phyloP scores from a whole-genome alignment of 1,140 invertebrate genomes.

The Drosophila funebris region DNA sequence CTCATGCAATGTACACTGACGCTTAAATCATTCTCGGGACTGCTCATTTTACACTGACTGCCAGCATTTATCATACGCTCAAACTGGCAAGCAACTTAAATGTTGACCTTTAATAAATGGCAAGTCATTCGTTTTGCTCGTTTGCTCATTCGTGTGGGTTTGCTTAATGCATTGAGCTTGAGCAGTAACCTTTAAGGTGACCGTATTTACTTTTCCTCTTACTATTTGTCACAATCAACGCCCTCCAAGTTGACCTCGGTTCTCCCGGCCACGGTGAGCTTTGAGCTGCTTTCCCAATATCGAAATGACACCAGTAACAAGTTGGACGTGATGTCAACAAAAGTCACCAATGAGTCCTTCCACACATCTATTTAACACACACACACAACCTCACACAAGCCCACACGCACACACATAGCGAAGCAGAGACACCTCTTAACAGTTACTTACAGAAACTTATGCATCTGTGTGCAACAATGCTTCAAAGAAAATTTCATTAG shows the following conservation, averaged over 20 bases:
- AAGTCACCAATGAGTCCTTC: slow-evolving; percentile 52
- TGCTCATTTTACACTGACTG: slow-evolving; percentile 37
- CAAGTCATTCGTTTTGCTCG: background rate
- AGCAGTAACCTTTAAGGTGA: slow-evolving; percentile 11
- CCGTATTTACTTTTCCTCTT: slow-evolving; percentile 1
- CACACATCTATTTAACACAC: slow-evolving; percentile 11
- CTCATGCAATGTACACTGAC: slow-evolving; percentile 1
- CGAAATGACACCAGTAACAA: slow-evolving; percentile 66
- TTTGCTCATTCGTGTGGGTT: background rate
- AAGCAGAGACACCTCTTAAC: background rate
- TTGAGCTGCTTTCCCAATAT: slow-evolving; percentile 43
- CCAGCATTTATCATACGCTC: slow-evolving; percentile 17
- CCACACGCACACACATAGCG: background rate
- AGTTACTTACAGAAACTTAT: slow-evolving; percentile 17
- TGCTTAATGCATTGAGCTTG: background rate
- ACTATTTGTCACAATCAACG: slow-evolving; percentile 12
- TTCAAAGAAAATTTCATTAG: slow-evolving; percentile 70
- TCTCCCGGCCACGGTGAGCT: background rate
- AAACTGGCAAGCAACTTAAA: slow-evolving; percentile 1
- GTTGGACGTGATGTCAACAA: slow-evolving; percentile 75
- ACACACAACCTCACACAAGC: background rate
- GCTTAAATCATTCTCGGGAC: slow-evolving; percentile 16
- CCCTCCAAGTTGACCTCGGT: slow-evolving; percentile 9
- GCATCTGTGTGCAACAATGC: slow-evolving; percentile 15
- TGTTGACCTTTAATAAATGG: background rate